Percentiles rank a stretch among this genome's conserved stretches.
phyloP scores from a whole-genome alignment of 2,888 invertebrate genomes.

The Oscheius sp. region DNA sequence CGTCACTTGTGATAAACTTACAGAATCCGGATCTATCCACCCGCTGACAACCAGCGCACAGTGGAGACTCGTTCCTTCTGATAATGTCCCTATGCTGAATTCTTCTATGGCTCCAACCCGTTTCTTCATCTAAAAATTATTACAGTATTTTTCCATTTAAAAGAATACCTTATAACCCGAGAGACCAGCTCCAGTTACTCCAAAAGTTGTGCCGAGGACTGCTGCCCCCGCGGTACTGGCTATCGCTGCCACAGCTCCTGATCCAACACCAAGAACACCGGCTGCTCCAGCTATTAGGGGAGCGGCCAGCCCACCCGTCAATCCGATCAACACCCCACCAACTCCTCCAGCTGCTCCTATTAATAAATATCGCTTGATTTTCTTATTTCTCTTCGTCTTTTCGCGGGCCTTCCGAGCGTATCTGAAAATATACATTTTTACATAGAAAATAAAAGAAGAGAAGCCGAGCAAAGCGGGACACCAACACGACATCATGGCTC shows the following conservation, averaged over 20 bases:
- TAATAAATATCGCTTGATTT: conserved; percentile 79
- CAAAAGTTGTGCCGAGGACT: conserved; percentile 78
- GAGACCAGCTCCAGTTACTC: conserved; percentile 81
- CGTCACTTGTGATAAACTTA: conserved; percentile 32
- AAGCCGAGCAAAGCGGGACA: no score
- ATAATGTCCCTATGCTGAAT: conserved; percentile 79
- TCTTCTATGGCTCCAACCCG: conserved; percentile 81
- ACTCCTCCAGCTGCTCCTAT: conserved; percentile 80
- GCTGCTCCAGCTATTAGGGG: conserved; percentile 78
- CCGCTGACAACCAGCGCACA: conserved; percentile 80
- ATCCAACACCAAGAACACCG: conserved; percentile 68
- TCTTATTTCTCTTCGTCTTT: conserved; percentile 76
- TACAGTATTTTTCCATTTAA: neutral
- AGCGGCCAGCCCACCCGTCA: conserved; percentile 81
- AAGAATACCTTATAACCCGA: conserved; percentile 75
- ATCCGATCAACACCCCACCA: conserved; percentile 79
- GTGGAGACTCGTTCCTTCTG: conserved; percentile 75
- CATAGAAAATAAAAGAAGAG: no score
- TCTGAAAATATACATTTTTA: conserved; percentile 70
- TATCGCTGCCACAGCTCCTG: conserved; percentile 75
- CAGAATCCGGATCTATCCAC: conserved; percentile 78
- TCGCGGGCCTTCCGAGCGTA: conserved; percentile 77
- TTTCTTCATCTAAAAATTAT: conserved; percentile 79
- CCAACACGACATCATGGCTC: no score
- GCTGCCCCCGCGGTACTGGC: conserved; percentile 77